These are phyloP conservation scores for Drosophila paucipuncta DNA, from an alignment of 2,888 invertebrate genomes.

Conservation along the genomic window DNA sequence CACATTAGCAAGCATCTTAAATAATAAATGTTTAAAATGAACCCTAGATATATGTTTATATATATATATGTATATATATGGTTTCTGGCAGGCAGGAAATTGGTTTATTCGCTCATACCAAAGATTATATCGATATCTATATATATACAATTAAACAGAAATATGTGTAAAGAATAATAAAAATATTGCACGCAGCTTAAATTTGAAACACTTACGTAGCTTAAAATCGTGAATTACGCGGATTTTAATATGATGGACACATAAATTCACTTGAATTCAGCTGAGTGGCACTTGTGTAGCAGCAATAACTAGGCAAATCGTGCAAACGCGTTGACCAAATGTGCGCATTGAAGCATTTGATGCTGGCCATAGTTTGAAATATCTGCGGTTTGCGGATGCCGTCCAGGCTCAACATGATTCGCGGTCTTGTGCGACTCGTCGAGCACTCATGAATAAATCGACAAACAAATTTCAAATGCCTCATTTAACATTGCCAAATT, in stretches of 20 bases:
- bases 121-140: not conserved
- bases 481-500: constrained; percentile 36
- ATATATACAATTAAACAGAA: not conserved
- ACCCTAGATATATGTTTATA: not conserved
- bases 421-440: constrained; percentile 48
- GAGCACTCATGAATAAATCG: constrained; percentile 54
- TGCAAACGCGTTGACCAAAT: constrained; percentile 36
- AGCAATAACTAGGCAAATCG: constrained; percentile 49
- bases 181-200: not conserved
- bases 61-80: not conserved
- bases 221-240: not conserved
- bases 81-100: not conserved
- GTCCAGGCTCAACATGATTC: constrained; percentile 54
- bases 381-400: constrained; percentile 38
- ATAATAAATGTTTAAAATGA: not conserved
- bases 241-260: constrained; percentile 3
- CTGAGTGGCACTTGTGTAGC: not conserved
- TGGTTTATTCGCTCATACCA: not conserved
- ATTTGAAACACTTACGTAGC: not conserved
- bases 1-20: not conserved
- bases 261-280: constrained; percentile 21
- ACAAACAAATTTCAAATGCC: constrained; percentile 27
- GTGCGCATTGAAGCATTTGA: constrained; percentile 40
- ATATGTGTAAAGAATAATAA: not conserved
- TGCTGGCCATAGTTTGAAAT: constrained; percentile 37